Evolutionary conservation across 1,140 invertebrate genomes (phyloP).

Genomic region (Drosophila tani): DNA sequence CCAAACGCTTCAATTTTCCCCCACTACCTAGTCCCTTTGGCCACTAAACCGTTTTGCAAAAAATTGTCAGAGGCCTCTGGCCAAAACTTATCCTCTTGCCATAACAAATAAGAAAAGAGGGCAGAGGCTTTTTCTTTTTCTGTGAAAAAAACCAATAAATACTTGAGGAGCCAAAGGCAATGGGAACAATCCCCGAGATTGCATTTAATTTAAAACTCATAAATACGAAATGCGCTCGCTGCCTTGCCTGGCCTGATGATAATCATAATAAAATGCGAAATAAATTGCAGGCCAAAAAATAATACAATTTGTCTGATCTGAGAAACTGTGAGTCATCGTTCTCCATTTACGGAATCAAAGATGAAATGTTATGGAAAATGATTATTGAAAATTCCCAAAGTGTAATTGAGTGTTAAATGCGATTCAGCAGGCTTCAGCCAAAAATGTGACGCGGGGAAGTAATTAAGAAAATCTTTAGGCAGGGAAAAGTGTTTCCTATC

Average conservation of each 20-base stretch:
- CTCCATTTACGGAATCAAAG: slow-evolving; percentile 24
- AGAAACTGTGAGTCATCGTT: neutral
- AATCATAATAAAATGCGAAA: slow-evolving; percentile 72
- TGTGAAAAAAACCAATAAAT: slow-evolving; percentile 75
- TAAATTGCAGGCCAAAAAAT: slow-evolving; percentile 28
- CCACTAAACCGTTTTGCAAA: slow-evolving; percentile 77
- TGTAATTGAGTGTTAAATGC: slow-evolving; percentile 74
- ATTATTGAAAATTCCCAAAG: slow-evolving; percentile 66
- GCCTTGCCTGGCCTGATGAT: slow-evolving; percentile 43
- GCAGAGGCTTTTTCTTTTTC: slow-evolving; percentile 13
- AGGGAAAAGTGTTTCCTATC: slow-evolving; percentile 8
- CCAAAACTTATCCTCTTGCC: slow-evolving; percentile 70
- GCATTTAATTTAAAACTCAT: slow-evolving; percentile 82
- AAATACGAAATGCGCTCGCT: slow-evolving; percentile 69
- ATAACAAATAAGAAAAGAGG: slow-evolving; percentile 37
- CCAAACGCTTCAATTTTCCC: neutral
- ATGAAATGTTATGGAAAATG: slow-evolving; percentile 60
- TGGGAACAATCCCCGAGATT: slow-evolving; percentile 56
- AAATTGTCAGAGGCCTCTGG: slow-evolving; percentile 60
- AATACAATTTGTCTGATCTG: slow-evolving; percentile 39
- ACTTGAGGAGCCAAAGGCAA: slow-evolving; percentile 64
- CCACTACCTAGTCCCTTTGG: neutral
- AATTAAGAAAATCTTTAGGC: slow-evolving; percentile 79
- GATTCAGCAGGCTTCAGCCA: slow-evolving; percentile 51
- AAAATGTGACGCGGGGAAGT: slow-evolving; percentile 57